Evolutionary conservation across 2,888 invertebrate species (phyloP).

Genomic region (Encarsia formosa): DNA sequence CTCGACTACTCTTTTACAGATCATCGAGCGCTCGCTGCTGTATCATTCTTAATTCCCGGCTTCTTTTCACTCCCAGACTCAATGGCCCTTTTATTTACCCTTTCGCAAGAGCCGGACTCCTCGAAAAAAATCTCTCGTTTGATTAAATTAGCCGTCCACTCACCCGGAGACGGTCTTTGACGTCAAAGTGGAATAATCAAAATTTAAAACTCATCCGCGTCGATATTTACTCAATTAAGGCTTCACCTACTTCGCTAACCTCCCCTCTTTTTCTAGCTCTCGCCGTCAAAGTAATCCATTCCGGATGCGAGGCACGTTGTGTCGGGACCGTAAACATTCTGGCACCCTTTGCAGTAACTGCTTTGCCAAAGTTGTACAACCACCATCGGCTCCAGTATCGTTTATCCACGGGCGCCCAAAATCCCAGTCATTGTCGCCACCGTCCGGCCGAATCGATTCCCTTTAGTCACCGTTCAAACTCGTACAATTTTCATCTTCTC

Average conservation of each 20-base stretch:
- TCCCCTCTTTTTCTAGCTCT: background rate
- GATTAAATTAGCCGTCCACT: slow-evolving; percentile 23
- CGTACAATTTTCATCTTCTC: no score
- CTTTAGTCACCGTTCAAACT: no score
- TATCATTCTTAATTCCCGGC: slow-evolving; percentile 31
- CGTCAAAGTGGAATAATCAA: no score
- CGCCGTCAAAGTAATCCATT: background rate
- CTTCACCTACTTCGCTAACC: background rate
- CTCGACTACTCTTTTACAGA: background rate
- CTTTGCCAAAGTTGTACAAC: background rate
- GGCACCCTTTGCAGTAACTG: background rate
- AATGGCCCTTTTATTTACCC: slow-evolving; percentile 1
- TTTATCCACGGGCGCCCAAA: no score
- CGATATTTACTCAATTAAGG: slow-evolving; percentile 19
- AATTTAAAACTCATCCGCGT: no score
- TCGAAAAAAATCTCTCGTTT: slow-evolving; percentile 23
- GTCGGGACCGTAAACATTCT: slow-evolving; percentile 6
- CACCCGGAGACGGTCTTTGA: slow-evolving; percentile 8
- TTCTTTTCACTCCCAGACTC: slow-evolving; percentile 7
- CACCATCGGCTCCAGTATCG: background rate
- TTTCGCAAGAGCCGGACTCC: slow-evolving; percentile 12
- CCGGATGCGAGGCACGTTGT: slow-evolving; percentile 7
- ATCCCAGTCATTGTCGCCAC: no score
- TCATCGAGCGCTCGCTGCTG: background rate
- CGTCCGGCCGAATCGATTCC: no score